Evolutionary conservation across 2,888 invertebrate species (phyloP), one percentile per base, ranked within the genome.

Genomic region (Automeris io): DNA sequence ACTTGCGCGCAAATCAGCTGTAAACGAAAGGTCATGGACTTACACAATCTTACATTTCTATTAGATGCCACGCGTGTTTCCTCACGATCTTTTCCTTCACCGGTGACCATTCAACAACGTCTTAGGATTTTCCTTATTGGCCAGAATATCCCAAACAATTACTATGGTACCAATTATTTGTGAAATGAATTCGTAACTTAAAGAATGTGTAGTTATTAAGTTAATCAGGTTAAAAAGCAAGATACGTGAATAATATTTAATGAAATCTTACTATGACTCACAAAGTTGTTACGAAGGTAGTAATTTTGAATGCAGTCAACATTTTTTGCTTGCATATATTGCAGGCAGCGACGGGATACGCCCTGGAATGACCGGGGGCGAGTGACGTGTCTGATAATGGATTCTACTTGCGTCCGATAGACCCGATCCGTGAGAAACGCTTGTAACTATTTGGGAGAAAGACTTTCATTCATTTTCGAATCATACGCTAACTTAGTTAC

Each of bases 331-430:
- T 59, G 43, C 46, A 49, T 49, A 51, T 49, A 51, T n/a, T 29
- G 51, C 32, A 18, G 7, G 48, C 47, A 52, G 46, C 44, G 50
- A 46, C 55, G 64, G 69, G 64, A 63, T 60, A 56, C 57, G 64
- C 59, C 55, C 62, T 49, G 61, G 55, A 60, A 50, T 54, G 56
- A 58, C 57, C 60, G 47, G 53, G 57, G 61, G 61, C 55, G 57
- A 45, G 41, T 65, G 69, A 65, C 62, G 64, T 59, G 54, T 44
- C 43, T 40, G 40, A 43, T 48, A 64, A 64, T 61, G 57, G 56
- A 72, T 72, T 70, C 70, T 54, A 37, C 12, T 23, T 22, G 32
- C 37, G 37, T 31, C 22, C 11, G 32, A 11, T 22, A 23, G 29
- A 37, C 29, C 12, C 13, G 13, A 2, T 16, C 16, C 5, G 16